Conservation (phyloP, 1,140 invertebrate species). For the Drosophila tani region DNA sequence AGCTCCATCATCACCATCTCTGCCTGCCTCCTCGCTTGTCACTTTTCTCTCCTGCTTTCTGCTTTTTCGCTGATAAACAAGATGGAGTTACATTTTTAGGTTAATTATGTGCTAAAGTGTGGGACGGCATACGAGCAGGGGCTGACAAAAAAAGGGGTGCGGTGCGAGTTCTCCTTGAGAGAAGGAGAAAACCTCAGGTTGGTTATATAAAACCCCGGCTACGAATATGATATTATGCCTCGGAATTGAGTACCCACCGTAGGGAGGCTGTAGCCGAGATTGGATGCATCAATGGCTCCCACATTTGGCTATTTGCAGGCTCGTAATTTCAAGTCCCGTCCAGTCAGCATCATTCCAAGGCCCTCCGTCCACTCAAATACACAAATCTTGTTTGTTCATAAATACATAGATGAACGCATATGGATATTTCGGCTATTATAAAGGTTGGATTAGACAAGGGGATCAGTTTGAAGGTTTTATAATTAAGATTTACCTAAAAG, state of each 20-base stretch:
- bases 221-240: slow-evolving; percentile 49
- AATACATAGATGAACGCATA: slow-evolving; percentile 19
- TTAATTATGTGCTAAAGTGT: slow-evolving; percentile 84
- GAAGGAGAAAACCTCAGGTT: slow-evolving; percentile 27
- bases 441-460: background rate
- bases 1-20: slow-evolving; percentile 5
- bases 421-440: background rate
- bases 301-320: slow-evolving; percentile 35
- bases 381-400: slow-evolving; percentile 48
- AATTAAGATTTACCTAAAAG: too few relatives aligned
- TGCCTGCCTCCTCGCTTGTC: slow-evolving; percentile 11
- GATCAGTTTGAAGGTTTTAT: background rate
- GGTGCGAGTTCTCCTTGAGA: slow-evolving; percentile 18
- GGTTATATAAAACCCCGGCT: slow-evolving; percentile 43
- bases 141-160: background rate
- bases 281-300: slow-evolving; percentile 25
- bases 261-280: background rate
- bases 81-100: slow-evolving; percentile 84
- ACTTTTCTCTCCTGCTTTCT: slow-evolving; percentile 33
- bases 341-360: slow-evolving; percentile 44
- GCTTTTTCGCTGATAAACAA: slow-evolving; percentile 81
- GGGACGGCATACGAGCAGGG: slow-evolving; percentile 36
- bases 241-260: slow-evolving; percentile 5
- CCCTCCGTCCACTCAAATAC: slow-evolving; percentile 21
- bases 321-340: slow-evolving; percentile 26